These are phyloP conservation scores for Platalea minor DNA, from an alignment of 2,797 vertebrate species.

Conservation along the genomic window DNA sequence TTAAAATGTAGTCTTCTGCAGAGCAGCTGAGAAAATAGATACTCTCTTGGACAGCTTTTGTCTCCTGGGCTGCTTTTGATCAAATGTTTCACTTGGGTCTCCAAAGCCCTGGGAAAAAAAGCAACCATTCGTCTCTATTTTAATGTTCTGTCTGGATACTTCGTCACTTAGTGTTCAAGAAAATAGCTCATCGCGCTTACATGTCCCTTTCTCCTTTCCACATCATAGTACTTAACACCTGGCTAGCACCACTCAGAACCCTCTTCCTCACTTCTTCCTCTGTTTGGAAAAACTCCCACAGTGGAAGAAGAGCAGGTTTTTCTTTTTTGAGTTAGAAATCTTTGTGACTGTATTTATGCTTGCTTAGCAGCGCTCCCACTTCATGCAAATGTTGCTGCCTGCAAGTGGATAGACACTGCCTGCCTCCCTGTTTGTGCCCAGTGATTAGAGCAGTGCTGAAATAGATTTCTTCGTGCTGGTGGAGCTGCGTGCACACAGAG, in stretches of 20 bases:
- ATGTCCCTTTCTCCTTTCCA: not conserved
- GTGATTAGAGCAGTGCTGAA: not conserved
- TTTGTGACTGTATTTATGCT: not conserved
- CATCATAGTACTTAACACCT: not conserved
- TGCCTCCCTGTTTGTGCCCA: not conserved
- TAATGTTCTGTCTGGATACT: not conserved
- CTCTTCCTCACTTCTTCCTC: not conserved
- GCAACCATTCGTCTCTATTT: not conserved
- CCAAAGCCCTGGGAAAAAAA: not conserved
- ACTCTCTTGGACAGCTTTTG: not conserved
- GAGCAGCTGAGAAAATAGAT: not conserved
- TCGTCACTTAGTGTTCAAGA: not conserved
- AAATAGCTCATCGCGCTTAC: not conserved
- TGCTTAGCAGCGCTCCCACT: not conserved
- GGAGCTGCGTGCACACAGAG: fast-evolving
- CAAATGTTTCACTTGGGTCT: not conserved
- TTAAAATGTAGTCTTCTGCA: not conserved
- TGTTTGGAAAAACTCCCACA: not conserved
- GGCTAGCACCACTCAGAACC: not conserved
- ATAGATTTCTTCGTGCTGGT: not conserved
- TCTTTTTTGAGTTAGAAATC: not conserved
- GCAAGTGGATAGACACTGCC: not conserved
- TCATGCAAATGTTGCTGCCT: not conserved
- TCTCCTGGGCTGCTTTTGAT: not conserved
- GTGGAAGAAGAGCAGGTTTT: not conserved